Conservation (phyloP, 2,113 vertebrate genomes). For the Takifugu flavidus region DNA sequence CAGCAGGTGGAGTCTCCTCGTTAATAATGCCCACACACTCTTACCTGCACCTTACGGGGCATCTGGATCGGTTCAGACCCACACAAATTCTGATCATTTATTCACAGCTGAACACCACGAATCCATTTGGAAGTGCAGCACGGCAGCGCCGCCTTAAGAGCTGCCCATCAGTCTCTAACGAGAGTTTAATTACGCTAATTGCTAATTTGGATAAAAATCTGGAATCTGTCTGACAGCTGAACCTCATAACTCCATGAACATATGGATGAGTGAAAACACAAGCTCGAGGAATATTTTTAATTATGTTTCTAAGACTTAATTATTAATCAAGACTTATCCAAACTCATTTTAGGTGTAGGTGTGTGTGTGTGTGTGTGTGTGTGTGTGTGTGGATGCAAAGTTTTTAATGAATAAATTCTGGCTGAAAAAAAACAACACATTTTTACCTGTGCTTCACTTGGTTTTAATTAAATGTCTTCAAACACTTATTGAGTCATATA, state of each 20-base stretch:
- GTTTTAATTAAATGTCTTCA: no score
- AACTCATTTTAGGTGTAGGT: not conserved
- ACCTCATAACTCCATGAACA: constrained; percentile 45
- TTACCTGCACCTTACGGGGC: constrained; percentile 46
- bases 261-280: constrained; percentile 53
- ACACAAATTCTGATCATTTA: constrained; percentile 50
- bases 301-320: constrained; percentile 21
- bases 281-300: not conserved
- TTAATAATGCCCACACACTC: constrained; percentile 61
- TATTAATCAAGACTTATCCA: constrained; percentile 7
- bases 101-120: constrained; percentile 52
- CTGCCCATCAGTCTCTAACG: constrained; percentile 8
- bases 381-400: not conserved
- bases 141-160: no score
- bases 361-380: not conserved
- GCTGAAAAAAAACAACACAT: no score
- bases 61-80: constrained; percentile 31
- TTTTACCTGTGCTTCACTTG: no score
- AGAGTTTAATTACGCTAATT: constrained; percentile 64
- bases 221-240: constrained; percentile 35
- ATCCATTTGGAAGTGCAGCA: constrained; percentile 26
- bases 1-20: constrained; percentile 67
- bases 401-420: no score
- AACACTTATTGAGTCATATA: no score
- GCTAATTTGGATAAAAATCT: constrained; percentile 64